Evolutionary conservation across 2,797 vertebrate genomes (phyloP), one percentile per base, ranked within the genome.

Genomic region (Chelon auratus): DNA sequence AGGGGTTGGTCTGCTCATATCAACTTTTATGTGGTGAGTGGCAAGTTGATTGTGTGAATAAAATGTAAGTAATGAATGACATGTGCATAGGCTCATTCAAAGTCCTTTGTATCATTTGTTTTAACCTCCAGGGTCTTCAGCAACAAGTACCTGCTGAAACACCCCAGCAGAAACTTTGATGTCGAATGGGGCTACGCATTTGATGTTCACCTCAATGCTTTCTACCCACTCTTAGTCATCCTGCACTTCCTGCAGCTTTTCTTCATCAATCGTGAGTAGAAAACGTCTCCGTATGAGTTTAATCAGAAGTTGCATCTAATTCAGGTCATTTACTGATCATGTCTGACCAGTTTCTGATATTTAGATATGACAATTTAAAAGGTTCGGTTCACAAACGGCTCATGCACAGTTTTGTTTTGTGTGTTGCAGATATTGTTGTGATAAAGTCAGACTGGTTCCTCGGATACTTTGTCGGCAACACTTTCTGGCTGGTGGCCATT

Each of bases 121-220:
- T 26, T 51, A 48, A 37, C 30, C 17, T 68, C 1, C 81, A 99
- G 98, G 98, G 89, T 97, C 68, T 84, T 99, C 85, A 96, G 93
- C 47, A 99, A 99, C 90, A 98, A 96, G 78, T 99, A 98, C 75
- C 90, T 99, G 58, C 91, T 97, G 78, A 99, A 98, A 64, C 95
- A 96, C 11, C 96, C 94, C 64, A 94, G 91, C 85, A 95, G 93
- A 84, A 95, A 96, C 72, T 95, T 94, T 3, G 98, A 99, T 1
- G 98, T 99, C 75, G 98, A 99, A 88, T 99, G 98, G 98, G 98
- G 98, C 55, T 99, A 99, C 1, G 96, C 98, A 0, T 99, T 99
- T 17, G 98, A 99, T 0, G 97, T 99, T 53, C 98, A 99, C 75
- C 94, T 99, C 67, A 99, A 99, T 3, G 98, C 98, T 4, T 99